phyloP scores from a whole-genome alignment of 37 sponge, comb jelly and placozoan species.

The Axinella damicornis region DNA sequence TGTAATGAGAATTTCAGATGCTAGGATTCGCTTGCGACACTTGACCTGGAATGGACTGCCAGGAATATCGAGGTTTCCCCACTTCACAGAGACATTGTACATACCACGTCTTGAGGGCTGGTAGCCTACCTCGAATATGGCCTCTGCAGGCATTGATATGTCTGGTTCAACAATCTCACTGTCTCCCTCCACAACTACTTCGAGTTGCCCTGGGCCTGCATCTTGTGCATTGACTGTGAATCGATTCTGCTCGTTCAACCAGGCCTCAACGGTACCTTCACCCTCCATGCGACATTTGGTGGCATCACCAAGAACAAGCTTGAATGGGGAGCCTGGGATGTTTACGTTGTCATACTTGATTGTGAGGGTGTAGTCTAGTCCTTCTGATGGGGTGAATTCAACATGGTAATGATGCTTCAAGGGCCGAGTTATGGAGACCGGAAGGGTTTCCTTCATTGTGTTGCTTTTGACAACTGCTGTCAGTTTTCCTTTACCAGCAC shows the following conservation, averaged over 20 bases:
- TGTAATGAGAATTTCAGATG: no score
- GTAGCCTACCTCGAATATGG: constrained; percentile 61
- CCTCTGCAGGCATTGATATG: constrained; percentile 20
- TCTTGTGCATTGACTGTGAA: constrained; percentile 62
- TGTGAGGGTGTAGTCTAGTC: constrained; percentile 56
- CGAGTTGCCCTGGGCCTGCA: constrained; percentile 69
- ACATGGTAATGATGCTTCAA: constrained; percentile 50
- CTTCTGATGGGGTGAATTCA: constrained; percentile 55
- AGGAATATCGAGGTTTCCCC: constrained; percentile 70
- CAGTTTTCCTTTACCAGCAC: constrained; percentile 80
- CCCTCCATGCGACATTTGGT: constrained; percentile 68
- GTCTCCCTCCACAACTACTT: constrained; percentile 47
- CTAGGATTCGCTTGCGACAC: not conserved
- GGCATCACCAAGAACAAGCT: constrained; percentile 57
- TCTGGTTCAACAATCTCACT: constrained; percentile 47
- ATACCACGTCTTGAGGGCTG: constrained; percentile 55
- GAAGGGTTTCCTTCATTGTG: constrained; percentile 7
- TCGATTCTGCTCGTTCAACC: constrained; percentile 15
- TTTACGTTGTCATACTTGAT: constrained; percentile 75
- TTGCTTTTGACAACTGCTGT: constrained; percentile 55
- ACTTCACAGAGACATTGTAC: constrained; percentile 66
- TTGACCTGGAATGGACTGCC: constrained; percentile 74
- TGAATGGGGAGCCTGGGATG: constrained; percentile 86
- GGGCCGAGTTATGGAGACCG: constrained; percentile 18
- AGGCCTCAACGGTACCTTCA: constrained; percentile 66